A percentile compares a stretch with the other conserved stretches of the same genome.
phyloP scores from a whole-genome alignment of 2,888 invertebrate genomes.

The Plemyria rubiginata region DNA sequence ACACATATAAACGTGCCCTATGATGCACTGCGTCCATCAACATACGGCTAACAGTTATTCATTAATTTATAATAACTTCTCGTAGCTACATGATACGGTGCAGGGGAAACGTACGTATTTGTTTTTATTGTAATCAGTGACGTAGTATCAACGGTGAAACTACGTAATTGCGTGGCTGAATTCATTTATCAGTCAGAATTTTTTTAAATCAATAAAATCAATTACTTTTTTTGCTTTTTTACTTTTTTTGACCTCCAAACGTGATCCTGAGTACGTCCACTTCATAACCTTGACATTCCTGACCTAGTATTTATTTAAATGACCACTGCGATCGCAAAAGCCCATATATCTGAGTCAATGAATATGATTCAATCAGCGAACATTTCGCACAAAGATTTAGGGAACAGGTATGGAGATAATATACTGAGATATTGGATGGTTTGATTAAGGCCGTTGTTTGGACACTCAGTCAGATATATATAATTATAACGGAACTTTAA shows the following conservation, averaged over 20 bases:
- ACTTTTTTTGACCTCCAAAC: conserved; percentile 7
- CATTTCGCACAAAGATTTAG: conserved; percentile 9
- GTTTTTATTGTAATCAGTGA: not conserved
- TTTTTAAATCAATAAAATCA: too few relatives aligned
- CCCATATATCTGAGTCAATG: conserved; percentile 14
- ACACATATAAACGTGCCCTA: too few relatives aligned
- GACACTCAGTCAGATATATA: too few relatives aligned
- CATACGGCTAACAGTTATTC: too few relatives aligned
- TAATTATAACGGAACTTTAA: too few relatives aligned
- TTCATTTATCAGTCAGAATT: not conserved
- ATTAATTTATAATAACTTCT: too few relatives aligned
- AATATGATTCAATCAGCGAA: conserved; percentile 9
- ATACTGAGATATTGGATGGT: too few relatives aligned
- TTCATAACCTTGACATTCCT: conserved; percentile 5
- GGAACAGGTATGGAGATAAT: not conserved
- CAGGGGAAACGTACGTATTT: too few relatives aligned
- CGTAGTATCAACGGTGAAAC: not conserved
- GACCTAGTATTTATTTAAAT: conserved; percentile 11
- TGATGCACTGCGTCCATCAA: too few relatives aligned
- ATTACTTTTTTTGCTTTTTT: too few relatives aligned
- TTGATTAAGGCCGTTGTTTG: too few relatives aligned
- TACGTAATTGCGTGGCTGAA: not conserved
- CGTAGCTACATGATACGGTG: too few relatives aligned
- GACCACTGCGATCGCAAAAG: conserved; percentile 3
- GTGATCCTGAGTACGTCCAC: conserved; percentile 20